Evolutionary conservation across 2,888 invertebrate genomes (phyloP).

Genomic region (Ophioninae sp.): DNA sequence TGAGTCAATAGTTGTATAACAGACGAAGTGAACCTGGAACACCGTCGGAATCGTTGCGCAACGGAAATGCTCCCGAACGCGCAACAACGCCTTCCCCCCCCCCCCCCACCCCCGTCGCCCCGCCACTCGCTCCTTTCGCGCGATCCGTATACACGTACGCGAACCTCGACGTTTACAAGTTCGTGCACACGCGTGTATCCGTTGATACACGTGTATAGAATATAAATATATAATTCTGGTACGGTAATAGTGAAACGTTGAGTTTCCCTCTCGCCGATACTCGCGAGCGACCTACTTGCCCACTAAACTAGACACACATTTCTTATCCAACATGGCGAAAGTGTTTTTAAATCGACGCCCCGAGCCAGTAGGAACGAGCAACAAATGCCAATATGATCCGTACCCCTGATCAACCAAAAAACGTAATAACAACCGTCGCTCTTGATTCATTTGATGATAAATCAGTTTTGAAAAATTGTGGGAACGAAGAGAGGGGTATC

Average conservation of each 20-base stretch:
- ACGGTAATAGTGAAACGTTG: conserved; percentile 66
- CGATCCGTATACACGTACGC: not conserved
- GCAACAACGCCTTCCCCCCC: too few relatives aligned
- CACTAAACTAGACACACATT: conserved; percentile 81
- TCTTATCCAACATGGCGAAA: conserved; percentile 75
- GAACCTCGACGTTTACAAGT: not conserved
- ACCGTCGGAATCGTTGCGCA: conserved; percentile 76
- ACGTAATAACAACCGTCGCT: too few relatives aligned
- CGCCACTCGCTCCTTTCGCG: conserved; percentile 40
- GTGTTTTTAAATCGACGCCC: conserved; percentile 51
- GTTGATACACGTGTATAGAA: conserved; percentile 4
- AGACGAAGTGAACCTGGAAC: conserved; percentile 73
- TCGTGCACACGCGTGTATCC: not conserved
- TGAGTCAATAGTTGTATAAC: conserved; percentile 81
- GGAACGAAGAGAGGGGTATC: too few relatives aligned
- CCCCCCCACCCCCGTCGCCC: too few relatives aligned
- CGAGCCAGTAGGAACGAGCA: conserved; percentile 30
- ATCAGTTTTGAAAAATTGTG: too few relatives aligned
- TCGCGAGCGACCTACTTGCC: conserved; percentile 80
- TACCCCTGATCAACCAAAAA: too few relatives aligned
- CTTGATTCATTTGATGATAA: too few relatives aligned
- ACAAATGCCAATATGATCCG: too few relatives aligned
- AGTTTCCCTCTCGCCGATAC: conserved; percentile 74
- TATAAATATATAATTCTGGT: conserved; percentile 22
- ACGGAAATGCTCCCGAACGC: conserved; percentile 64